Evolutionary conservation across 2,113 vertebrate species (phyloP), one percentile per base, ranked within the genome.

Genomic region (Elephantulus edwardii): DNA sequence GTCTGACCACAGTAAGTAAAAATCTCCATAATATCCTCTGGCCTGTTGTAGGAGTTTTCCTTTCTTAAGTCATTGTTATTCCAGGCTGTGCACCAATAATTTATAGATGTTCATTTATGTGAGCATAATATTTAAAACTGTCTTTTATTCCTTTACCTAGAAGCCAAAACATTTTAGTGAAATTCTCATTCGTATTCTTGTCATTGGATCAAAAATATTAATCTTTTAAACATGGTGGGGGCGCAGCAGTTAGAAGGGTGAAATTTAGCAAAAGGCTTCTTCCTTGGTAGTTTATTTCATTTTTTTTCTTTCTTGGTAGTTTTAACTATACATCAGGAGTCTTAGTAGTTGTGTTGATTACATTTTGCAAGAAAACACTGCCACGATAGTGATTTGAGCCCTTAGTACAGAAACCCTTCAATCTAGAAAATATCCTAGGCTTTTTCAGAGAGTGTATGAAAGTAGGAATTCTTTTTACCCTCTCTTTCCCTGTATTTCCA

Each of bases 371-470:
- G 42, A 50, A 91, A 95, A 92, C 12, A 7, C 48, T 95, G 70
- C 82, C 82, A n/a, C 91, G 75, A 96, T 76, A 91, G 22, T 95
- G 94, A 96, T 96, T 92, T 92, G 88, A 90, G 92, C 91, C 93
- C 96, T 95, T 96, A 91, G 94, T 91, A 74, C 79, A 95, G 93
- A 97, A 90, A 92, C 86, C 91, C 81, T 95, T 96, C 82, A 95
- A 22, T 26, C 83, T 88, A 92, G 94, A 95, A 96, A 97, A 89
- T 91, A 95, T 96, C 95, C 87, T 70, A 89, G 83, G 76, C 70
- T 64, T 78, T 93, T 78, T 93, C 70, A 96, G 91, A 95, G 58
- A 40, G 88, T 28, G 71, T 91, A 87, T 83, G 90, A 97, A 96
- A 96, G 96, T 86, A 17, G 90, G 33, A 92, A 93, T 90, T 68